Evolutionary conservation across 2,113 vertebrate species (phyloP), one percentile per base, ranked within the genome.

Genomic region (Atherinomorus stipes): DNA sequence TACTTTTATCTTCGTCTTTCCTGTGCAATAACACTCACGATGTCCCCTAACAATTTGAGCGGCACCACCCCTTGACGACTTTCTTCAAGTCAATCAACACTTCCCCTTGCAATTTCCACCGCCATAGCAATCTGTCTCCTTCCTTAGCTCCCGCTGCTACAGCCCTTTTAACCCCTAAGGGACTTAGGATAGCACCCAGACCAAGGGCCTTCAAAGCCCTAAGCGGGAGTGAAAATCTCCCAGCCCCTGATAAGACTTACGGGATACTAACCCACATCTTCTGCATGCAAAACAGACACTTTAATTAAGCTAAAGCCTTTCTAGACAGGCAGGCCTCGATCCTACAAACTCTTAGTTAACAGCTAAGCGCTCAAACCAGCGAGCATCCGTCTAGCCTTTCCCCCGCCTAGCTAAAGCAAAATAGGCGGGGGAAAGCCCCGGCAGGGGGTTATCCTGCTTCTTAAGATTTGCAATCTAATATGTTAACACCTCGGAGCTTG

Each of bases 291-390:
- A 23, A 12, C 87, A 88, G 53, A 75, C 28, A 70, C 81, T 88
- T 83, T 88, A 61, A 85, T 85, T 89, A 88, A 83, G 75, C 81
- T 88, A 89, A 88, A 74, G 60, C 76, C 56, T 73, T 64, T 0
- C 75, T 89, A 83, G 79, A 71, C 64, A 60, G 58, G 81, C 21
- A 74, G 78, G 87, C 80, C 71, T 88, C 62, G 75, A 86, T 74
- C 78, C 82, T 76, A 72, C 81, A 83, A 85, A 62, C 18, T 80
- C 61, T 84, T 84, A 88, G 74, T 88, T 84, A 88, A 88, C 87
- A 87, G 81, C 71, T 88, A 82, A 82, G 23, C 42, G 21, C 50
- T 25, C 74, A 59, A 86, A 16, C 84, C 72, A 82, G 45, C 69
- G 64, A 82, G 71, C 85, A 52, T 87, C 58, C 49, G 63, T 61